Percentiles rank a stretch among this genome's conserved stretches.
These are phyloP conservation scores for Nannoperca obscura DNA, from an alignment of 2,797 vertebrate genomes.

Conservation along the genomic window DNA sequence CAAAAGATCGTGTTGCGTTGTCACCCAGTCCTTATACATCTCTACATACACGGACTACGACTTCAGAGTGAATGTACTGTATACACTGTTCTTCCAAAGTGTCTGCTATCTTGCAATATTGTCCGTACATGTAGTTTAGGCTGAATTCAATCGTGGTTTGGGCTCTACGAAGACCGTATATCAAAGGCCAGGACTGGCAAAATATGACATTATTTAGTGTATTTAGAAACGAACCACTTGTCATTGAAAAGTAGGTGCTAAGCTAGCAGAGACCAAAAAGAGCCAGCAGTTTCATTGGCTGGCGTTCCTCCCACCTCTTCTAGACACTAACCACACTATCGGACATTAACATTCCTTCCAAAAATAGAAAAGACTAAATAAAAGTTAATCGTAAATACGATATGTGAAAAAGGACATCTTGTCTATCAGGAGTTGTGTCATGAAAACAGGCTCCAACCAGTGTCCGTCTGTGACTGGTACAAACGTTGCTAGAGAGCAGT, in stretches of 20 bases:
- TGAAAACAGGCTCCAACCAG: slow-evolving; percentile 31
- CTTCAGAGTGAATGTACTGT: not conserved
- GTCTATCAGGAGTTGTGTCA: slow-evolving; percentile 6
- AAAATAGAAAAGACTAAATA: not conserved
- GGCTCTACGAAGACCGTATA: not conserved
- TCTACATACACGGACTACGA: not conserved
- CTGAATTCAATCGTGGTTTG: not conserved
- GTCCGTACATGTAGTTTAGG: not conserved
- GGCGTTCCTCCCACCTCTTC: slow-evolving; percentile 38
- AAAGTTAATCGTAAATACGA: not conserved
- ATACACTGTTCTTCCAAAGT: not conserved
- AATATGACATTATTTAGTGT: not conserved
- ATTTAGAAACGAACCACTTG: not conserved
- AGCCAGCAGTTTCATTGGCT: slow-evolving; percentile 45
- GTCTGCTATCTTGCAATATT: not conserved
- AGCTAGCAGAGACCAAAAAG: slow-evolving; percentile 27
- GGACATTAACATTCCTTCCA: not conserved
- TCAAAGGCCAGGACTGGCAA: slow-evolving; percentile 1
- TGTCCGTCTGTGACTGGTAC: slow-evolving; percentile 60
- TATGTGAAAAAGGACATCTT: not conserved
- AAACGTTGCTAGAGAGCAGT: slow-evolving; percentile 60
- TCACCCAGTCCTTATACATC: not conserved
- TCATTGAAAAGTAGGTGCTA: slow-evolving; percentile 20
- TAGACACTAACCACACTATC: slow-evolving; percentile 19
- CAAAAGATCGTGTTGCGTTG: not conserved